Conservation (phyloP, 2,888 invertebrate genomes). For the Aleiodes leptofemur region DNA sequence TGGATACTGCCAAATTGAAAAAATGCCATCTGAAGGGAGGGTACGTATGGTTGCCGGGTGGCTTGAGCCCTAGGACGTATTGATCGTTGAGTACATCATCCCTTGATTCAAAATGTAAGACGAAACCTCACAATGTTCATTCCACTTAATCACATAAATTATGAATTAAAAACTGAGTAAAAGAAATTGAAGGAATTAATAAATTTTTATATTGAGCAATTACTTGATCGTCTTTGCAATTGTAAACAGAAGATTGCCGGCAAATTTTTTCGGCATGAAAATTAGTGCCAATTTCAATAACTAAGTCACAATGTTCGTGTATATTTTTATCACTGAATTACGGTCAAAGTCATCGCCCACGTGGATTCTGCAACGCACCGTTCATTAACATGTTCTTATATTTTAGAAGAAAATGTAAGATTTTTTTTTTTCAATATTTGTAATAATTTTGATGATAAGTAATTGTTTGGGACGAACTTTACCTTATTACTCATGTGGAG, state of each 20-base stretch:
- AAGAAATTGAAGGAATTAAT: background rate
- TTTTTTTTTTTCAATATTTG: background rate
- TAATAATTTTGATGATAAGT: slow-evolving; percentile 32
- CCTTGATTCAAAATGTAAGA: slow-evolving; percentile 46
- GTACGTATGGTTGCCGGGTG: slow-evolving; percentile 48
- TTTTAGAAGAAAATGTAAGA: slow-evolving; percentile 34
- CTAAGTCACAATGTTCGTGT: background rate
- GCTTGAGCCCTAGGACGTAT: slow-evolving; percentile 48
- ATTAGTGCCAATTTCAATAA: background rate
- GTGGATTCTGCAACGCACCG: slow-evolving; percentile 51
- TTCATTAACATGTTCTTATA: background rate
- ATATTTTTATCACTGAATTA: slow-evolving; percentile 60
- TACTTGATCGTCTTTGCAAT: background rate
- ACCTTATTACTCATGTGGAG: slow-evolving; percentile 64
- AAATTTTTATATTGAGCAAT: background rate
- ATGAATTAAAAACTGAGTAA: background rate
- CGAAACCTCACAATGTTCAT: slow-evolving; percentile 41
- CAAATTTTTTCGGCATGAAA: background rate
- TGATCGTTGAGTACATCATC: slow-evolving; percentile 54
- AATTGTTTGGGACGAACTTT: background rate
- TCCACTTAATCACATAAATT: background rate
- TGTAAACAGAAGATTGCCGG: background rate
- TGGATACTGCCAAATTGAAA: slow-evolving; percentile 20
- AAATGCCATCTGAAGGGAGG: slow-evolving; percentile 34
- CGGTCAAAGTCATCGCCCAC: slow-evolving; percentile 63